Evolutionary conservation across 1,140 invertebrate species (phyloP), one percentile per base, ranked within the genome.

Genomic region (Leptopilina boulardi): DNA sequence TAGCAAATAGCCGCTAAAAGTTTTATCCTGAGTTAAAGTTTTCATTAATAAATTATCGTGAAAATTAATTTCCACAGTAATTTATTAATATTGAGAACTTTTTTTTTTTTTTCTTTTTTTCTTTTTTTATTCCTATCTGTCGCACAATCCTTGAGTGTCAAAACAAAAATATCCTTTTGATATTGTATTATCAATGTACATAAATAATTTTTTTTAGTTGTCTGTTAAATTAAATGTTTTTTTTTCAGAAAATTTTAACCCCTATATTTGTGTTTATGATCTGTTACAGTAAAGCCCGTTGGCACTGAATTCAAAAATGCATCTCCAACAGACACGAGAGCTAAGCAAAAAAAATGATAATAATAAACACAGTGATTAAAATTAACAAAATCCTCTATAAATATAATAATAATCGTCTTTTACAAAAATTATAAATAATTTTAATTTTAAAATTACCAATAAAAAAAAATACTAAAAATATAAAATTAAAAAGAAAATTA

Each of bases 281-380:
- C 21, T 66, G 59, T 66, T 26, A 66, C 59, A 66, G 59, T 66
- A 66, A 66, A 66, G 59, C 15, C 59, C 59, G 26, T 66, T 66
- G 15, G 13, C 59, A 66, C 23, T 13, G 15, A 30, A 15, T 51
- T 51, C 1, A 66, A 66, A 38, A 8, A 3, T 66, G 30, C 23
- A 66, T 66, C 59, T 66, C 59, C 59, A 66, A 66, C 59, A 66
- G 59, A 34, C 3, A 30, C 23, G 10, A 66, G 59, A 66, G 21
- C 15, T 66, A 66, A 66, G 26, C 59, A 66, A 26, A 30, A 34
- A n/a, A 66, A 59, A 26, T 13, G 0, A 13, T 26, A 1, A 26
- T 15, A 11, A 21, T 21, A 56, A 56, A 19, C 9, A 56, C 9
- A 41, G 41, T 42, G 10, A 41, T 41, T 41, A 41, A 41, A 41